Base-by-base conservation (phyloP, 2,888 invertebrate species). In the Caenorhabditis sp. region DNA sequence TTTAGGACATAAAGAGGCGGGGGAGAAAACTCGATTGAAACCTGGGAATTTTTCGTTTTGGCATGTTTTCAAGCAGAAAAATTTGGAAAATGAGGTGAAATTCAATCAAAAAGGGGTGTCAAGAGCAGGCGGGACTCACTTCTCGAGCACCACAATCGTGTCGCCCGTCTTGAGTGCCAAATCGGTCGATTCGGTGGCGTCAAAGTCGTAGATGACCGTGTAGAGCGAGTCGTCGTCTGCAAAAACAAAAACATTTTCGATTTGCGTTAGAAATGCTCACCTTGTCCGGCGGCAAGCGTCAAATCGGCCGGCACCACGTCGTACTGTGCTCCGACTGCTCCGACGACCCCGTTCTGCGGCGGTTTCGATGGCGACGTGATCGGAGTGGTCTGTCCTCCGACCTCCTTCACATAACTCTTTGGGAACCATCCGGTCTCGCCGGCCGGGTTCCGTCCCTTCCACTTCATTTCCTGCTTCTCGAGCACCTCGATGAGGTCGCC, bases 171-270 rank as follows among this genome's bases (percentile, higher is more conserved):
- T 70, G 46, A 88, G 70, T 6, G 86, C 70, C 73, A 99, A 91
- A 91, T 99, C 99, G 0, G 96, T 96, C 0, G 93, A 92, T 90
- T 98, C 98, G 6, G 92, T 91, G 0, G 96, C 95, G 63, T 93
- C 92, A 90, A 96, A 97, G 1, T 95, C 94, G 90, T 95, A 97
- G 62, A 95, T 92, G 24, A 96, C 94, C 75, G 95, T 92, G 90
- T 94, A 95, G 82, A 83, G 79, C 20, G 85, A 82, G 20, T 81
- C 86, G 7, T 41, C n/a, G 9, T 24, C 41, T 24, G 20, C 27
- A 17, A 24, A 13, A 37, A 27, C 9, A 45, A 72, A 43, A 30
- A 58, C n/a, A n/a, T 52, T 32, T 30, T 3, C n/a, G 15, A 52
- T 26, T n/a, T 11, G 13, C 11, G 2, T 52, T 5, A 15, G 13